Evolutionary conservation across 1,140 invertebrate genomes (phyloP), one percentile per base, ranked within the genome.

Genomic region (Drosophila pallidifrons): DNA sequence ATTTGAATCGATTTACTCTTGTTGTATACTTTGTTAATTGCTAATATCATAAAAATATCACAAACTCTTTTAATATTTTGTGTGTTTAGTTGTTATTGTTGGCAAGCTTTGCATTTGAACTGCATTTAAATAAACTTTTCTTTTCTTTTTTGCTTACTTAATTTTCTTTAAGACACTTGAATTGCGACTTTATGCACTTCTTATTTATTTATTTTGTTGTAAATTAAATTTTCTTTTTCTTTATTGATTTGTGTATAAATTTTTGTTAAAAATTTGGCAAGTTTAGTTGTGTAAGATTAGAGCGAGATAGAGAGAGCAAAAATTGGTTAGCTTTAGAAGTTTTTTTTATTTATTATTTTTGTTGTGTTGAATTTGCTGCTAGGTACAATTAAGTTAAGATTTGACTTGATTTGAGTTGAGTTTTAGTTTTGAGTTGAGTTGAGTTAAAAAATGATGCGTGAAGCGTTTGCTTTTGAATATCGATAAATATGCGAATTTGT

Each of bases 41-140:
- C 83, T 88, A 87, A 88, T 83, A 82, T 80, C 74, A 88, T 75
- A 87, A 87, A 87, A 88, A 88, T 76, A 87, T 86, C 87, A 80
- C 77, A 80, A 77, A 75, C 57, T 75, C 49, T 72, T 58, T 75
- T 57, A 58, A 75, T 55, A 60, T 57, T 51, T 59, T 67, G 51
- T 67, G 51, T 54, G 10, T 73, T 76, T 65, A 54, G 46, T 45
- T 66, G 59, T 58, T 64, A 38, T 47, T 66, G 46, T 76, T 66
- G 51, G 60, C 55, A 72, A 67, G 49, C 54, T 49, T 38, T 70
- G 52, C 54, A 64, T 52, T 46, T 58, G 28, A 38, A 59, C 54
- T 59, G 30, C 38, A 28, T 63, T n/a, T 75, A 63, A 52, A 59
- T 67, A 46, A 46, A 77, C 11, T 78, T 78, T 1, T 46, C 20